A percentile compares a stretch with the other conserved stretches of the same genome.
phyloP scores from a whole-genome alignment of 2,888 invertebrate genomes.

The Tachina fera region DNA sequence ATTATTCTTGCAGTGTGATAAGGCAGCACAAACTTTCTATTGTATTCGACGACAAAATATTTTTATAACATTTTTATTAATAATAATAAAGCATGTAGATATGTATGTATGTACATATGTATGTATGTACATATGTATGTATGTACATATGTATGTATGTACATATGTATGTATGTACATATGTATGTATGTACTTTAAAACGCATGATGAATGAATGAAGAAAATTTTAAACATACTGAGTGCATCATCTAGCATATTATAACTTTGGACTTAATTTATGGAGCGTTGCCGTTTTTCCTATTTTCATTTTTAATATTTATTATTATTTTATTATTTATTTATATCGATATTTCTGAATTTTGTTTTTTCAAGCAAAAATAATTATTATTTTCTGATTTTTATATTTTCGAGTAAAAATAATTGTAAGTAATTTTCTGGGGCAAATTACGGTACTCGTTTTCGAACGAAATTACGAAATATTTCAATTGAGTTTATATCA shows the following conservation, averaged over 20 bases:
- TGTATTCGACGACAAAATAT: constrained; percentile 63
- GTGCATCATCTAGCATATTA: background rate
- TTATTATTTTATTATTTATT: no score
- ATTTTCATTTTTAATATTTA: no score
- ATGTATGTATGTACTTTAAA: background rate
- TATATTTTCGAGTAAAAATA: no score
- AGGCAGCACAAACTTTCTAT: constrained; percentile 59
- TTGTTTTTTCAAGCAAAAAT: no score
- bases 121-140: background rate
- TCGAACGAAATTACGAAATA: no score
- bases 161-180: constrained; percentile 9
- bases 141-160: constrained; percentile 3
- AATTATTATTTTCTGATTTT: no score
- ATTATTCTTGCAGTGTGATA: constrained; percentile 45
- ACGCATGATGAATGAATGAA: background rate
- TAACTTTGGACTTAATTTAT: no score
- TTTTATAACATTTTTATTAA: constrained; percentile 61
- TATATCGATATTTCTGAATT: no score
- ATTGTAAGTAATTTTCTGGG: no score
- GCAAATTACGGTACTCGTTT: no score
- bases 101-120: background rate
- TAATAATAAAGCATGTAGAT: constrained; percentile 35
- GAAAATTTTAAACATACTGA: constrained; percentile 28
- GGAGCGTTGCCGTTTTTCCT: no score
- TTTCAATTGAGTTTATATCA: no score